Evolutionary conservation across 2,888 invertebrate genomes (phyloP).

Genomic region (Nephrotoma guestfalica): DNA sequence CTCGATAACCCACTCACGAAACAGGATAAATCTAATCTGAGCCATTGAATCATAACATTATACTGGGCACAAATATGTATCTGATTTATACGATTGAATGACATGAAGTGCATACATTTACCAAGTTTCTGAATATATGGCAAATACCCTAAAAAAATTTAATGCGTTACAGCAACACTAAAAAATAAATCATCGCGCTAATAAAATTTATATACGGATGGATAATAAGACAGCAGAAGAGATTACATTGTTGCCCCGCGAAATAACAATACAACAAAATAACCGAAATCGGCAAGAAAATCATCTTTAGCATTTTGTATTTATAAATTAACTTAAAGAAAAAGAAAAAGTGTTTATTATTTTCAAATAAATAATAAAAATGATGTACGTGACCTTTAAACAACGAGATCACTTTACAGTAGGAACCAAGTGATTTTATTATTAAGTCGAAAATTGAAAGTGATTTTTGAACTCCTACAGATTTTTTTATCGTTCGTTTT

Average conservation of each 20-base stretch:
- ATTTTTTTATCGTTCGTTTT: too few relatives aligned
- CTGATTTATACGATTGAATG: not conserved
- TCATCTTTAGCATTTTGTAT: not conserved
- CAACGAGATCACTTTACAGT: not conserved
- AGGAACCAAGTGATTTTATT: not conserved
- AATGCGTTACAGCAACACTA: not conserved
- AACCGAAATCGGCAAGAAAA: not conserved
- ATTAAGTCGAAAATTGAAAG: too few relatives aligned
- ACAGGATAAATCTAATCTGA: not conserved
- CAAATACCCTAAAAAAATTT: not conserved
- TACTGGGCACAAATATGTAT: not conserved
- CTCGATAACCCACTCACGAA: not conserved
- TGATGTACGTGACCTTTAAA: not conserved
- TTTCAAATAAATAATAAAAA: not conserved
- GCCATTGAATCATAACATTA: not conserved
- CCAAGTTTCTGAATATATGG: not conserved
- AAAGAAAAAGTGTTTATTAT: not conserved
- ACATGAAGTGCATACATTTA: not conserved
- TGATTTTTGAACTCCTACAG: too few relatives aligned
- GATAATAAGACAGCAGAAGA: not conserved
- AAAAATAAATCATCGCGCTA: not conserved
- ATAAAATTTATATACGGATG: not conserved
- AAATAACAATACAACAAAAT: not conserved
- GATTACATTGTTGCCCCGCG: not conserved
- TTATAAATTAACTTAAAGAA: not conserved